Base-by-base conservation (phyloP, 2,797 vertebrate genomes). In the Sebastes variabilis region DNA sequence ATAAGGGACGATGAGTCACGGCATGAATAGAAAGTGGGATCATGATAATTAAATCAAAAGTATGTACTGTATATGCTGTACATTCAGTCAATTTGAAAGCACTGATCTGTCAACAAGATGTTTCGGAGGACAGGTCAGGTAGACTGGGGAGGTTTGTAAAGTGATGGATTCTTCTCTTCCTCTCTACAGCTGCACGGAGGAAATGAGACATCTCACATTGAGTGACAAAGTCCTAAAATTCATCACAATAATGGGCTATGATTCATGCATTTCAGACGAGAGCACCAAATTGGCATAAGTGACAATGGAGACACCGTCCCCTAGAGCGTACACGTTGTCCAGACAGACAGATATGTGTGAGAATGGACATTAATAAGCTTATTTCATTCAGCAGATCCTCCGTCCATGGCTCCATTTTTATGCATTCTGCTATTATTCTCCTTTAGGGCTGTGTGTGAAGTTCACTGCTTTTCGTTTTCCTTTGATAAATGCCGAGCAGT, bases 251-350 rank as follows among this genome's bases (percentile, higher is more conserved):
- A 88, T 88, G 81, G 84, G 66, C 70, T 65, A 80, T 93, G 89
- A 94, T 93, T 95, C 87, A 93, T 92, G 85, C 87, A 62, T 91
- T 93, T 90, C 85, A 89, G 87, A 92, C 75, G 38, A 64, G 20
- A 88, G 87, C 69, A 67, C 70, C 80, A 93, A 93, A 95, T 93
- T 94, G 92, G 88, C 87, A 79, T 93, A 92, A 94, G 90, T 93
- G 89, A 88, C 81, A 77, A 82, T 85, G 76, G 84, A 93, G 87
- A 93, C 91, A 76, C 74, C 24, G 69, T 92, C 90, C 90, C 80
- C 90, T 78, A 2, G 88, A 76, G 90, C 80, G 87, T 75, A 93
- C 89, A 89, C 68, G 25, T 70, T 88, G 92, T 93, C 87, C 88
- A 94, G 93, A 93, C 89, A 85, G 81, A 83, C 56, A 54, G 75